phyloP scores from a whole-genome alignment of 2,797 vertebrate genomes.

The Lacerta viridis region DNA sequence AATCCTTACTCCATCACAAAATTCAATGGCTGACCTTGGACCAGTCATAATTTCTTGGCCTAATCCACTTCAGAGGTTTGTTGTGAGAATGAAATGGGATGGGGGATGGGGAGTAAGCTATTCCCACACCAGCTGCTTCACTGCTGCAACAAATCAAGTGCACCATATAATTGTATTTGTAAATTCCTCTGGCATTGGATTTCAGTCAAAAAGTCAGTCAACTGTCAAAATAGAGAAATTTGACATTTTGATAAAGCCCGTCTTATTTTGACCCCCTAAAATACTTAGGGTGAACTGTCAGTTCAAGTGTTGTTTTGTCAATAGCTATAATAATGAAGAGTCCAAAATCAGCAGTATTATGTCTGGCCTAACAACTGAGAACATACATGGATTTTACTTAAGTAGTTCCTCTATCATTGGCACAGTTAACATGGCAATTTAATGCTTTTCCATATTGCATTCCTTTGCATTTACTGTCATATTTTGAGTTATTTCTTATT shows the following conservation, averaged over 20 bases:
- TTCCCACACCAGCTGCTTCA: neutral
- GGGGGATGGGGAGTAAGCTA: no score
- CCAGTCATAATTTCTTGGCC: no score
- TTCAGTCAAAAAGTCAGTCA: constrained; percentile 3
- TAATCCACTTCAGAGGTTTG: no score
- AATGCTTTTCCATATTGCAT: constrained; percentile 21
- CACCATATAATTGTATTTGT: neutral
- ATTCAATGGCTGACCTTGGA: no score
- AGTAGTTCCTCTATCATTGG: constrained; percentile 34
- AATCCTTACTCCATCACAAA: no score
- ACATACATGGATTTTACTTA: constrained; percentile 14
- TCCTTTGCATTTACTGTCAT: constrained; percentile 53
- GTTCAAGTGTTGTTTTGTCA: constrained; percentile 49
- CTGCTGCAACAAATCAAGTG: neutral
- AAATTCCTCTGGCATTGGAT: neutral
- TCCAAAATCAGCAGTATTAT: constrained; percentile 5
- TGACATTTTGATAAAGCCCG: constrained; percentile 44
- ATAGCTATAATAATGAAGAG: constrained; percentile 43
- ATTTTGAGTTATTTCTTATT: neutral
- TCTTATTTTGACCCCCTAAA: neutral
- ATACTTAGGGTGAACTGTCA: constrained; percentile 28
- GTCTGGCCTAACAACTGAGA: constrained; percentile 10
- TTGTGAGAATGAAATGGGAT: no score
- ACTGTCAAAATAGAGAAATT: constrained; percentile 6
- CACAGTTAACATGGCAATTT: constrained; percentile 38